phyloP scores from a whole-genome alignment of 1,140 invertebrate genomes.

The Apis mellifera region DNA sequence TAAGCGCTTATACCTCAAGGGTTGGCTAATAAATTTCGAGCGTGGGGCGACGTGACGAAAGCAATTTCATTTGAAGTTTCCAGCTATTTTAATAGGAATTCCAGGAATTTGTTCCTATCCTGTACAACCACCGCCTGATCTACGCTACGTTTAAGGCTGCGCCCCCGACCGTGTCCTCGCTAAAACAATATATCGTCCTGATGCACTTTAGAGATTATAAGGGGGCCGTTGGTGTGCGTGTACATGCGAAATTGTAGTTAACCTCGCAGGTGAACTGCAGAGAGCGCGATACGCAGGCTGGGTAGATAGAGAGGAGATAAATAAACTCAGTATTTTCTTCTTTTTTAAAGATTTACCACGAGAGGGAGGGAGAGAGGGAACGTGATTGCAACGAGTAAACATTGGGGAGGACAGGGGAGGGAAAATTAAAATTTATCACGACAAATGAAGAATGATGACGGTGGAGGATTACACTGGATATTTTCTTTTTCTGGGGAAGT shows the following conservation, averaged over 20 bases:
- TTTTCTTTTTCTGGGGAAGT: not conserved
- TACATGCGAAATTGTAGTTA: constrained; percentile 27
- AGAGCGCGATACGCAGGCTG: not conserved
- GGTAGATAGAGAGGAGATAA: not conserved
- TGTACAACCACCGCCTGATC: constrained; percentile 7
- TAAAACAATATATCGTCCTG: constrained; percentile 34
- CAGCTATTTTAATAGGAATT: constrained; percentile 46
- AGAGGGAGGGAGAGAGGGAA: too few species aligned
- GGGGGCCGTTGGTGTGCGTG: not conserved
- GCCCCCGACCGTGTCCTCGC: not conserved
- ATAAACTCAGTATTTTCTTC: constrained; percentile 26
- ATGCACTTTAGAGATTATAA: constrained; percentile 36
- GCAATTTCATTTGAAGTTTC: constrained; percentile 44
- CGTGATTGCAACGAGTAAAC: constrained; percentile 6
- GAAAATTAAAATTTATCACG: constrained; percentile 1
- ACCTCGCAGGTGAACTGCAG: constrained; percentile 3
- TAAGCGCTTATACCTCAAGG: not conserved
- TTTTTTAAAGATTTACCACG: constrained; percentile 30
- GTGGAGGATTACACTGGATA: not conserved
- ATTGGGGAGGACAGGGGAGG: too few species aligned
- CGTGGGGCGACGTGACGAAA: constrained; percentile 21
- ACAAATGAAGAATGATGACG: not conserved
- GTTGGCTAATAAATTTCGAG: constrained; percentile 26
- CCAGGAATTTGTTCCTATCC: constrained; percentile 34
- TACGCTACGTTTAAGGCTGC: constrained; percentile 23